These are phyloP conservation scores for Cataglyphis livida DNA, from an alignment of 2,888 invertebrate genomes.

Conservation along the genomic window DNA sequence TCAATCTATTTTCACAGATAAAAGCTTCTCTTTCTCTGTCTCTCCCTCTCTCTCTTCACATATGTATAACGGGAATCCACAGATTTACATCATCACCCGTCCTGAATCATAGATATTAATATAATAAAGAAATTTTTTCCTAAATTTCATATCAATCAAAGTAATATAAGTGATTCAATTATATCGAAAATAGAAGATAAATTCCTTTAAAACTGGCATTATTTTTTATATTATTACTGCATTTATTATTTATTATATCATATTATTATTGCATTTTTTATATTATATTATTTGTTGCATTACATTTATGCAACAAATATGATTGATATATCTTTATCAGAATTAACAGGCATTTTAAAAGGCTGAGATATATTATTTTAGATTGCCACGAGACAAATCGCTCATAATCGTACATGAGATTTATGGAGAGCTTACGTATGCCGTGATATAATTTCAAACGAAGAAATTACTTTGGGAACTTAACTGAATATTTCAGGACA, in stretches of 20 bases:
- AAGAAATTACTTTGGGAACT: slow-evolving; percentile 10
- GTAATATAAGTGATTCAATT: not conserved
- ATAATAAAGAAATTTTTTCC: not conserved
- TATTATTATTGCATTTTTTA: not conserved
- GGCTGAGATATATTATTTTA: not conserved
- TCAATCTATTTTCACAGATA: slow-evolving; percentile 49
- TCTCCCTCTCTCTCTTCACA: not conserved
- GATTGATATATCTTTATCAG: not conserved
- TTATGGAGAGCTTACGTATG: not conserved
- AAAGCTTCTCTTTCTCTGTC: not conserved
- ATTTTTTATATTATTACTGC: not conserved
- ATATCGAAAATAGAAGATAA: not conserved
- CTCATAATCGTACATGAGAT: not conserved
- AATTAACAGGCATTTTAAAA: not conserved
- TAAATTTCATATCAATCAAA: not conserved
- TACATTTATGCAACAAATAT: not conserved
- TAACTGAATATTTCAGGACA: slow-evolving; percentile 47
- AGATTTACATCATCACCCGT: slow-evolving; percentile 3
- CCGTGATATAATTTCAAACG: slow-evolving; percentile 26
- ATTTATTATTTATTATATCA: not conserved
- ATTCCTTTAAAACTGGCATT: not conserved
- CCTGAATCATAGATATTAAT: slow-evolving; percentile 10
- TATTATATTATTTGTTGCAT: not conserved
- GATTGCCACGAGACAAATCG: not conserved
- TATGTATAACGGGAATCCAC: slow-evolving; percentile 1